Conservation (phyloP, 1,140 invertebrate genomes). For the Caenorhabditis tropicalis region DNA sequence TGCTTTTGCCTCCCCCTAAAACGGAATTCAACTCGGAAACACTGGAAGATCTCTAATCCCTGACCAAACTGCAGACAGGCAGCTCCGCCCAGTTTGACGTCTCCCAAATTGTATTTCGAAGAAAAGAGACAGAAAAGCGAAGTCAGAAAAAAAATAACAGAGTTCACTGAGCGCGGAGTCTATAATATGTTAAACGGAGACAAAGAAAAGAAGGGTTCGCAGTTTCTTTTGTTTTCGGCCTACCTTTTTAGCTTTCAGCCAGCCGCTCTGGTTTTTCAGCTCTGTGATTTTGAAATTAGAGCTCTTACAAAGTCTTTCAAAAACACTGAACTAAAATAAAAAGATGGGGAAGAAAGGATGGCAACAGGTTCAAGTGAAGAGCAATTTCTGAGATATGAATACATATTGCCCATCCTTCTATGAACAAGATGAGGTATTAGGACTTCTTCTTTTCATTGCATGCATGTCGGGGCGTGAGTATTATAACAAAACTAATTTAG, state of each 20-base stretch:
- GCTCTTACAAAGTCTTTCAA: background rate
- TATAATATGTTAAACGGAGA: background rate
- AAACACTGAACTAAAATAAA: background rate
- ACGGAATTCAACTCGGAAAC: too few relatives aligned
- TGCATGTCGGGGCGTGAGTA: slow-evolving; percentile 34
- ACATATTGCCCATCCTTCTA: slow-evolving; percentile 22
- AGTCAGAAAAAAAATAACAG: background rate
- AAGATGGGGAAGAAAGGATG: background rate
- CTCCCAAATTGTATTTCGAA: slow-evolving; percentile 33
- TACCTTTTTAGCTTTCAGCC: background rate
- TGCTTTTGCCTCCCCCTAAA: too few relatives aligned
- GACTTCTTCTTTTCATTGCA: slow-evolving; percentile 19
- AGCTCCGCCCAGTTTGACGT: slow-evolving; percentile 6
- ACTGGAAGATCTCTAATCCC: slow-evolving; percentile 13
- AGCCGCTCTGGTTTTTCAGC: background rate
- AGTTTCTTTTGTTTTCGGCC: background rate
- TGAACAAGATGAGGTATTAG: slow-evolving; percentile 32
- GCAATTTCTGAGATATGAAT: slow-evolving; percentile 41
- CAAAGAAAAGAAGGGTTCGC: background rate
- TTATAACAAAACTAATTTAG: slow-evolving; percentile 45
- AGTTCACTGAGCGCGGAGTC: slow-evolving; percentile 13
- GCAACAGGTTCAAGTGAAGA: background rate
- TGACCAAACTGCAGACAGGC: background rate
- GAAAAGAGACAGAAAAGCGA: background rate
- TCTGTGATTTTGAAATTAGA: background rate